Evolutionary conservation across 2,113 vertebrate species (phyloP).

Genomic region (Phaetusa simplex): DNA sequence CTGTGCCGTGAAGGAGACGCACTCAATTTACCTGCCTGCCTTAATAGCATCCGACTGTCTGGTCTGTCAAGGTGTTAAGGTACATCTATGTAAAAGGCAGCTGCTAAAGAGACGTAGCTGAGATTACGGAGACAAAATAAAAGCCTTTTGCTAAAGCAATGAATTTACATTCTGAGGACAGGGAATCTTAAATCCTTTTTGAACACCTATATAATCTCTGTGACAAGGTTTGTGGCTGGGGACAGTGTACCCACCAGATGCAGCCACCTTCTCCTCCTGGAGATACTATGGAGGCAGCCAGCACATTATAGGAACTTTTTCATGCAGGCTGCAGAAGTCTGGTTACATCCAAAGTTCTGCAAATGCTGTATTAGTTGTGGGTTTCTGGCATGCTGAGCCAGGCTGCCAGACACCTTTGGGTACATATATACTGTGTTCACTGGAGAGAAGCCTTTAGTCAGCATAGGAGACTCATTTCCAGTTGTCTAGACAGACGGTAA

Average conservation of each 20-base stretch:
- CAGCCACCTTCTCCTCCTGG: background rate
- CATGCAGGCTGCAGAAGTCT: background rate
- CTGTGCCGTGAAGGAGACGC: background rate
- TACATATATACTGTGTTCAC: background rate
- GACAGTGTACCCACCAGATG: background rate
- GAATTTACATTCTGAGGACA: background rate
- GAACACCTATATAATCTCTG: rapidly evolving
- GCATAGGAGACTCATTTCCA: background rate
- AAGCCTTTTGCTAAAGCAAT: background rate
- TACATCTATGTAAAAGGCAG: background rate
- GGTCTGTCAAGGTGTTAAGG: background rate
- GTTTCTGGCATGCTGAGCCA: background rate
- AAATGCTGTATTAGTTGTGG: background rate
- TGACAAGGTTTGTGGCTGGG: background rate
- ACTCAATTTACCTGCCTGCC: background rate
- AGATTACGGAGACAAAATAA: background rate
- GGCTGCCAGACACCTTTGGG: background rate
- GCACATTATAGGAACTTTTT: background rate
- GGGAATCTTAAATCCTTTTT: background rate
- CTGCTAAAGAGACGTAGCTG: background rate
- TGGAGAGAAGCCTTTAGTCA: background rate
- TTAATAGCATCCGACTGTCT: rapidly evolving
- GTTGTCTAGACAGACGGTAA: background rate
- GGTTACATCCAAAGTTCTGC: background rate
- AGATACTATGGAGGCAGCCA: background rate